phyloP scores from a whole-genome alignment of 1,140 invertebrate species.

The Drosophila kohkoa region DNA sequence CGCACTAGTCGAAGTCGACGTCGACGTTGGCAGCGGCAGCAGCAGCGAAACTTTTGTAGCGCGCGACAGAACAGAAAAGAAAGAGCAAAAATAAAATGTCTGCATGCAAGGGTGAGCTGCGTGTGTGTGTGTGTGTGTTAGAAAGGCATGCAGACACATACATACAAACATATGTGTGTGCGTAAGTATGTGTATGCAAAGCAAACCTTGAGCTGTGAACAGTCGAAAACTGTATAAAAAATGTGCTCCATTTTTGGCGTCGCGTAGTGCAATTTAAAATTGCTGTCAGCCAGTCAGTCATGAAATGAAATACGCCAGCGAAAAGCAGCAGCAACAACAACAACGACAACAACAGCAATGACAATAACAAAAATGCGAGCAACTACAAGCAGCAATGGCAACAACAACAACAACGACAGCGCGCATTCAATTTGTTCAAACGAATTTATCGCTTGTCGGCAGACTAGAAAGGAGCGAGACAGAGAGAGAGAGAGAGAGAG shows the following conservation, averaged over 20 bases:
- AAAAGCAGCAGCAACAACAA: conserved; percentile 36
- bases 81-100: conserved; percentile 71
- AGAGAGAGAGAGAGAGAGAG: conserved; percentile 1
- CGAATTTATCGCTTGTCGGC: conserved; percentile 75
- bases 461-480: conserved; percentile 1
- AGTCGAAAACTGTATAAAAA: conserved; percentile 52
- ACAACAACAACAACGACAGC: conserved; percentile 36
- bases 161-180: conserved; percentile 17
- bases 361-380: conserved; percentile 23
- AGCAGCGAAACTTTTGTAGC: conserved; percentile 33
- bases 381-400: conserved; percentile 31
- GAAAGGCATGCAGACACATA: neutral
- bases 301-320: conserved; percentile 73
- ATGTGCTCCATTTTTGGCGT: conserved; percentile 77
- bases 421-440: conserved; percentile 74
- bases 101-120: conserved; percentile 49
- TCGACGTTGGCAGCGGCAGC: conserved; percentile 11
- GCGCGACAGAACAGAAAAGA: conserved; percentile 6
- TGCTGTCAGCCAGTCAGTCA: conserved; percentile 79
- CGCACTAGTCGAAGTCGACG: conserved; percentile 56
- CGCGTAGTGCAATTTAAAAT: conserved; percentile 74
- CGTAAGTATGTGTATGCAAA: conserved; percentile 42
- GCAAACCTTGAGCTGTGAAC: conserved; percentile 76
- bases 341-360: conserved; percentile 27
- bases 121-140: neutral